These are phyloP conservation scores for Aldabrachelys gigantea DNA, from an alignment of 2,113 vertebrate species.

Conservation along the genomic window DNA sequence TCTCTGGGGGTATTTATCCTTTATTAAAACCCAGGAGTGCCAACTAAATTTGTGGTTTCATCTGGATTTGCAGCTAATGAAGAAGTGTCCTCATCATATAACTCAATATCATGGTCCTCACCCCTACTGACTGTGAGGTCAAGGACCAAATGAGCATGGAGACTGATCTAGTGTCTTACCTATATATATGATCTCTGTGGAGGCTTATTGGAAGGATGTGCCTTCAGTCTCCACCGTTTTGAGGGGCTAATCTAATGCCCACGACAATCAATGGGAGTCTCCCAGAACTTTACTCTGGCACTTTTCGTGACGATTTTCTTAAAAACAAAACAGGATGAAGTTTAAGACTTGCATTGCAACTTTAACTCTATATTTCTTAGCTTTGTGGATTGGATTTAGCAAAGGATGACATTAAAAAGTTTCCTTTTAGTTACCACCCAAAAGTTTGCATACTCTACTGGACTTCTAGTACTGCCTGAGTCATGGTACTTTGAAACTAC, in stretches of 20 bases:
- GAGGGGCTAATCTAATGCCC: background rate
- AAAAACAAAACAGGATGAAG: background rate
- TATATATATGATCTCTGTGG: fast-evolving
- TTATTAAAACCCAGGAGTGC: background rate
- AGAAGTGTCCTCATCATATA: background rate
- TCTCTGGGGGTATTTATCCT: background rate
- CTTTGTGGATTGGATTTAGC: background rate
- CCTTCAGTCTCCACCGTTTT: background rate
- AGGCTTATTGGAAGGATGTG: background rate
- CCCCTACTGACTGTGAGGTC: fast-evolving
- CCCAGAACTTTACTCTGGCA: background rate
- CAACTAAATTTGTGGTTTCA: background rate
- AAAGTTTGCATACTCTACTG: background rate
- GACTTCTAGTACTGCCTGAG: background rate
- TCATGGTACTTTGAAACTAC: constrained; percentile 7
- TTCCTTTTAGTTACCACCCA: background rate
- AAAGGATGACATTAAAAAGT: background rate
- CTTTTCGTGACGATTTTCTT: background rate
- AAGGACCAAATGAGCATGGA: background rate
- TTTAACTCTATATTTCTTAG: background rate
- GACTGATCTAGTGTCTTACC: background rate
- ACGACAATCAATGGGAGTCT: background rate
- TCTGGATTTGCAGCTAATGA: background rate
- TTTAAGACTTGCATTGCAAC: background rate
- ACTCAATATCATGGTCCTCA: fast-evolving